These are phyloP conservation scores for Drosophila paramelanica DNA, from an alignment of 2,888 invertebrate genomes.

Conservation along the genomic window DNA sequence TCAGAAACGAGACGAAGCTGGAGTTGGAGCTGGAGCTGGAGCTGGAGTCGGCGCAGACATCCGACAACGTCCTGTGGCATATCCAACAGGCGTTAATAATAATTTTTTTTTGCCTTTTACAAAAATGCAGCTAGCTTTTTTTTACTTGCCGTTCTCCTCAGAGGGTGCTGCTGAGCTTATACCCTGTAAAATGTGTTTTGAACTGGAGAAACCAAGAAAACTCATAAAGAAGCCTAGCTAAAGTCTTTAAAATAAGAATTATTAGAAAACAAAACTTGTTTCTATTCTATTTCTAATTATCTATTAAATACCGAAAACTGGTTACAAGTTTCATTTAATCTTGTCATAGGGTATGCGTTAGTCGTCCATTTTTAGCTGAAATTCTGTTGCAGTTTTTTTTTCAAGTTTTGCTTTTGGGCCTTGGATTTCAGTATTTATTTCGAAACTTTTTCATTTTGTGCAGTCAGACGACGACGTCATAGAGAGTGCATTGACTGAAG, in stretches of 20 bases:
- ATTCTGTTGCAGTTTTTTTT: conserved; percentile 52
- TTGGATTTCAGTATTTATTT: conserved; percentile 68
- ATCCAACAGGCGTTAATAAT: conserved; percentile 82
- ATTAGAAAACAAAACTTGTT: no score
- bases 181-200: conserved; percentile 22
- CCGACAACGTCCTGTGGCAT: conserved; percentile 74
- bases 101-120: conserved; percentile 51
- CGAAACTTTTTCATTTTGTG: conserved; percentile 81
- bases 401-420: conserved; percentile 69
- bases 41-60: conserved; percentile 56
- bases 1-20: conserved; percentile 18
- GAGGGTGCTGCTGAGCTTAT: conserved; percentile 21
- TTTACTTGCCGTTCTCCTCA: conserved; percentile 8
- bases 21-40: conserved; percentile 30
- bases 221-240: no score
- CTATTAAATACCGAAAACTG: not conserved
- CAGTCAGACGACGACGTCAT: conserved; percentile 81
- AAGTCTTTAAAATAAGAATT: not conserved
- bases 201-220: not conserved
- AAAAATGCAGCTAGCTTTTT: conserved; percentile 64
- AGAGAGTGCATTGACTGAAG: conserved; percentile 83
- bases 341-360: conserved; percentile 6
- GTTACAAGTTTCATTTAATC: not conserved
- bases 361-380: not conserved
- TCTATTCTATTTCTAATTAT: not conserved